Base-by-base conservation (phyloP, 1,140 invertebrate genomes). In the Zaprionus taronus region DNA sequence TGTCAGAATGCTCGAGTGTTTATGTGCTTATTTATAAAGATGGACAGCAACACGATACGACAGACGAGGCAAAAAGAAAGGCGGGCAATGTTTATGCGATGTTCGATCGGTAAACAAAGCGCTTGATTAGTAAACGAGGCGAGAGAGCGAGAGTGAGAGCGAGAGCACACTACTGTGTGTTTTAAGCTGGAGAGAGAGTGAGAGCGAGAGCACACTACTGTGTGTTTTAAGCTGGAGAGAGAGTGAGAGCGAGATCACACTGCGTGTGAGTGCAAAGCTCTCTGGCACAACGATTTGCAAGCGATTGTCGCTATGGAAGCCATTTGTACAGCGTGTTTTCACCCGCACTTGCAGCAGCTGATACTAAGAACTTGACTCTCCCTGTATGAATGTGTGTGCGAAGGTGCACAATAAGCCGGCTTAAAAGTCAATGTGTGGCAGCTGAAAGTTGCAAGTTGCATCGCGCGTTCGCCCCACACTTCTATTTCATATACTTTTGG, bases 1-100 rank as follows among this genome's bases (percentile, higher is more conserved):
- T 22, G 17, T 24, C 12, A 0, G 20, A 24, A 12, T 24, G 3
- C 11, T 24, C 4, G 20, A 22, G 47, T 51, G 47, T 24, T 20
- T 51, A 24, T 51, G 47, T 22, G 34, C 53, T 75, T 71, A 71
- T 71, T 75, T 58, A 75, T 71, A 26, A 60, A 71, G 67, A 64
- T 63, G 56, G 60, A 75, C 66, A 41, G 65, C 58, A 62, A 31
- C 17, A 31, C 61, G 47, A 11, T 15, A n/a, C 41, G 41, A 17
- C 41, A 44, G 41, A n/a, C 41, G 41, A 44, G 15, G 14, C 15
- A 44, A 15, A 3, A 6, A 17, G 44, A 71, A 12, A 62, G 41
- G 24, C 58, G 36, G 36, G 38, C 22, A 75, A 64, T 44, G 41
- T 44, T 44, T 44, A 44, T n/a, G 57, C 66, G 63, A 58, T 64